phyloP scores from a whole-genome alignment of 2,888 invertebrate genomes.

The Monopis laevigella region DNA sequence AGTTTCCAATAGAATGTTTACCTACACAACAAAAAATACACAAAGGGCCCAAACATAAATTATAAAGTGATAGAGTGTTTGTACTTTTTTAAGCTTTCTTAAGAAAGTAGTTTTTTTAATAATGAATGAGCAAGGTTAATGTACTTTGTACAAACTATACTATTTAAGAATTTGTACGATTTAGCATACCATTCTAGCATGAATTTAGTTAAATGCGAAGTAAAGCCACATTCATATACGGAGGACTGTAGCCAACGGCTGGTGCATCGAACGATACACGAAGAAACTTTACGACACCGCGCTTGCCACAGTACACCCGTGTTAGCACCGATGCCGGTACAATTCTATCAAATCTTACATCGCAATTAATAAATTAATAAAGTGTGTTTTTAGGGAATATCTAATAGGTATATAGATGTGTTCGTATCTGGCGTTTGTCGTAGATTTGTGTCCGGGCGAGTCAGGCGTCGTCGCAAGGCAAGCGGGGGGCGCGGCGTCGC shows the following conservation, averaged over 20 bases:
- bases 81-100: too few species aligned
- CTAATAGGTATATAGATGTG: slow-evolving; percentile 46
- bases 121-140: too few species aligned
- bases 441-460: slow-evolving; percentile 4
- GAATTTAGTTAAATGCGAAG: too few species aligned
- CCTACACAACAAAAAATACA: too few species aligned
- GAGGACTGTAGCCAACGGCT: slow-evolving; percentile 54
- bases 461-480: slow-evolving; percentile 50
- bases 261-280: slow-evolving; percentile 67
- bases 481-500: slow-evolving; percentile 51
- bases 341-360: slow-evolving; percentile 45
- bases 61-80: too few species aligned
- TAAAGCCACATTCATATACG: slow-evolving; percentile 44
- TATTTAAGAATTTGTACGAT: too few species aligned
- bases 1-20: too few species aligned
- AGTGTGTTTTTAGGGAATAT: slow-evolving; percentile 58
- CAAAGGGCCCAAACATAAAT: too few species aligned
- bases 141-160: too few species aligned
- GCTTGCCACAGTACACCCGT: slow-evolving; percentile 46
- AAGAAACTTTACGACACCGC: slow-evolving; percentile 66
- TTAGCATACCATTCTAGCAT: too few species aligned
- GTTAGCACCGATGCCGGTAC: slow-evolving; percentile 51
- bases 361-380: slow-evolving; percentile 56
- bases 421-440: slow-evolving; percentile 10
- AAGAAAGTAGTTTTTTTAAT: too few species aligned